A percentile compares a stretch with the other conserved stretches of the same genome.
Conservation (phyloP, 2,797 vertebrate species). For the Crenuchus spilurus region DNA sequence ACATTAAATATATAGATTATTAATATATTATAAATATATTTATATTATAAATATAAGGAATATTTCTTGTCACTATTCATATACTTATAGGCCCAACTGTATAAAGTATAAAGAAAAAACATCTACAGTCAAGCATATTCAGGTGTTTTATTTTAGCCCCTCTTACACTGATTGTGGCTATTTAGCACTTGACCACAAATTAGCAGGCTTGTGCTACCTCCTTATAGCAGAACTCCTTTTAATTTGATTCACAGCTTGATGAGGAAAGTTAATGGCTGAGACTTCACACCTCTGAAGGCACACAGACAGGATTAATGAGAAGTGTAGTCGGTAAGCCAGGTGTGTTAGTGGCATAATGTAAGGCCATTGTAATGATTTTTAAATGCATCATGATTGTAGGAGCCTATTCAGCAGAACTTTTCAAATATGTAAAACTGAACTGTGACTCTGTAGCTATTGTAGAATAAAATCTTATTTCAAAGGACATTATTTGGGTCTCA, state of each 20-base stretch:
- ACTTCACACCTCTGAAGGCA: conserved; percentile 20
- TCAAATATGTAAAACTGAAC: neutral
- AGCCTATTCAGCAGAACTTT: neutral
- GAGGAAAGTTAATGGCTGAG: conserved; percentile 15
- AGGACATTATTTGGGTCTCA: too few relatives aligned
- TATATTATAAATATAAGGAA: too few relatives aligned
- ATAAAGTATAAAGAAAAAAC: too few relatives aligned
- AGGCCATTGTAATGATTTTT: neutral
- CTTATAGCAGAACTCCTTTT: conserved; percentile 16
- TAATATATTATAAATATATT: too few relatives aligned
- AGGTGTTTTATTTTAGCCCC: conserved; percentile 13
- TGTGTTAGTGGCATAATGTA: neutral
- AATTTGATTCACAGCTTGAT: conserved; percentile 36
- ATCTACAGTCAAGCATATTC: neutral
- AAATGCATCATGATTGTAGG: neutral
- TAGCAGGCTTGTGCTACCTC: neutral
- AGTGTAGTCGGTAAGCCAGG: neutral
- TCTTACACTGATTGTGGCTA: conserved; percentile 1
- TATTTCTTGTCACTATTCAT: too few relatives aligned
- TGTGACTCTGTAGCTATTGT: too few relatives aligned
- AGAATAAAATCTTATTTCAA: too few relatives aligned
- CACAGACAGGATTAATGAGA: conserved; percentile 24
- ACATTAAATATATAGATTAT: too few relatives aligned
- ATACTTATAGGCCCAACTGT: too few relatives aligned
- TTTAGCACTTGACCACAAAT: conserved; percentile 20